phyloP scores from a whole-genome alignment of 2,113 vertebrate genomes.

The Passer montanus region DNA sequence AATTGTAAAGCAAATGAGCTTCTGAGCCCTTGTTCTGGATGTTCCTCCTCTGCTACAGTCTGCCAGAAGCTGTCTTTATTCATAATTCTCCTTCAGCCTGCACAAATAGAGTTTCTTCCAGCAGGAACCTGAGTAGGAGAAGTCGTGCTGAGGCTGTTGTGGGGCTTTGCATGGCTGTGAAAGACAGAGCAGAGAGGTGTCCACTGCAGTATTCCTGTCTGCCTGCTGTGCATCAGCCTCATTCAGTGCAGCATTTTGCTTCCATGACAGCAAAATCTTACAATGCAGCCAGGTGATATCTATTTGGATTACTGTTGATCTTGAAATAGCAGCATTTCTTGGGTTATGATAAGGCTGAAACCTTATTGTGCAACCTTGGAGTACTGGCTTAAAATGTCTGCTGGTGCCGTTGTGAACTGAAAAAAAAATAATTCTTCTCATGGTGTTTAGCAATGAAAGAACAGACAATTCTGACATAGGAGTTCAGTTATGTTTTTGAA shows the following conservation, averaged over 20 bases:
- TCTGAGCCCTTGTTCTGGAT: neutral
- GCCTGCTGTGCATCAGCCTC: accelerated
- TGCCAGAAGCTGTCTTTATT: neutral
- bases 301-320: neutral
- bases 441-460: neutral
- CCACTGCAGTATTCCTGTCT: neutral
- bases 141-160: neutral
- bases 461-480: neutral
- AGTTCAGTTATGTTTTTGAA: neutral
- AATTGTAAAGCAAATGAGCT: neutral
- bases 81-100: neutral
- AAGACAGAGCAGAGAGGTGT: neutral
- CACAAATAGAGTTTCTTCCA: neutral
- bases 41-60: neutral
- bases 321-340: neutral
- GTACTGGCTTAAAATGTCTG: neutral
- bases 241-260: neutral
- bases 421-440: accelerated
- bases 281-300: neutral
- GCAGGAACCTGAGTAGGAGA: neutral
- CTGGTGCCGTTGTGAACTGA: neutral
- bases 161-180: neutral
- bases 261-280: neutral
- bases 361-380: neutral
- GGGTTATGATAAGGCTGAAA: neutral